Conservation (phyloP, 2,888 invertebrate species). For the Seladonia tumulorum region DNA sequence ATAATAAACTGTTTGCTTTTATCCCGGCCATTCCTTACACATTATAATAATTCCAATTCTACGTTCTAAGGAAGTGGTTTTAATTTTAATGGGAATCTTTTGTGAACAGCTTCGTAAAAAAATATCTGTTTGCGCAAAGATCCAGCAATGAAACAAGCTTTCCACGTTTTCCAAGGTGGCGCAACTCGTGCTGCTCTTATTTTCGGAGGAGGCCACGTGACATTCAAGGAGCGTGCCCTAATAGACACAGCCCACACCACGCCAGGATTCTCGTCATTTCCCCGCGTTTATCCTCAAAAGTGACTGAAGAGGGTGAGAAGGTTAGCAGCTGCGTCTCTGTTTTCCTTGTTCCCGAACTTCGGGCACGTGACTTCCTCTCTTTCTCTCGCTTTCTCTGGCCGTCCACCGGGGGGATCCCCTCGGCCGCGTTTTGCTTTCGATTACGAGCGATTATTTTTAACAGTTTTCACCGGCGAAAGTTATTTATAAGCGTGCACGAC, state of each 20-base stretch:
- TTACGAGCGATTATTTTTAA: conserved; percentile 56
- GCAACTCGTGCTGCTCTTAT: not conserved
- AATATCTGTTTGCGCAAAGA: not conserved
- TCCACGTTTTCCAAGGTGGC: not conserved
- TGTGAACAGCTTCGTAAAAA: not conserved
- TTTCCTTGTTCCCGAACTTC: conserved; percentile 45
- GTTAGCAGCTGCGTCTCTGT: conserved; percentile 49
- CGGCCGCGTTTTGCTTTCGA: conserved; percentile 36
- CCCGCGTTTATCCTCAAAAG: conserved; percentile 37
- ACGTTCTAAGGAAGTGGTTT: not conserved
- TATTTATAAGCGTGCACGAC: conserved; percentile 42
- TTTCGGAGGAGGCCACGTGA: conserved; percentile 5
- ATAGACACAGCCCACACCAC: conserved; percentile 24
- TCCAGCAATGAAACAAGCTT: not conserved
- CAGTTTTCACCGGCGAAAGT: conserved; percentile 45
- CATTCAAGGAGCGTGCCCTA: not conserved
- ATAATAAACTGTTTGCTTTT: no score
- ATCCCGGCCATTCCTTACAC: no score
- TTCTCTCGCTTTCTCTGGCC: conserved; percentile 17
- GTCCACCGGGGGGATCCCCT: conserved; percentile 17
- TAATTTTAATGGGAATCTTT: not conserved
- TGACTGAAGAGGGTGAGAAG: conserved; percentile 38
- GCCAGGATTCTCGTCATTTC: conserved; percentile 42
- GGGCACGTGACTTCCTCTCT: conserved; percentile 49
- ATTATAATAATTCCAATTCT: no score